Conservation (phyloP, 1,140 invertebrate genomes). For the Cataglyphis hispanica region DNA sequence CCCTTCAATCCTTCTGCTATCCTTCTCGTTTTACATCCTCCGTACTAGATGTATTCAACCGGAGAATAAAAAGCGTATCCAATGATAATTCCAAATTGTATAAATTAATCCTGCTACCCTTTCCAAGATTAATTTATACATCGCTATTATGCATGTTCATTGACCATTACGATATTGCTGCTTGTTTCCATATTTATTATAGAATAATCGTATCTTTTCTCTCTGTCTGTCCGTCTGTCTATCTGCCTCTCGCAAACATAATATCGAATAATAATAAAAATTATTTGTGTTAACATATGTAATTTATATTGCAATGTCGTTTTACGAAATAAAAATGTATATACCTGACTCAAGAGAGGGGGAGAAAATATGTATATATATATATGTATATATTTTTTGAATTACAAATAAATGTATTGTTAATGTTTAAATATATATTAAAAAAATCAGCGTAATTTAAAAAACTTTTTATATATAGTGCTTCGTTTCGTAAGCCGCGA, state of each 20-base stretch:
- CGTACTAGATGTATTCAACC: conserved; percentile 67
- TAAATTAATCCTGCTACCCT: conserved; percentile 80
- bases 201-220: conserved; percentile 22
- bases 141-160: conserved; percentile 63
- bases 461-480: not conserved
- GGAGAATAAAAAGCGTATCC: conserved; percentile 67
- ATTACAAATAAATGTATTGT: not conserved
- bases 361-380: not conserved
- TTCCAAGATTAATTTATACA: conserved; percentile 79
- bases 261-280: conserved; percentile 8
- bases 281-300: not conserved
- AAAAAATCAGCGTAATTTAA: conserved; percentile 13
- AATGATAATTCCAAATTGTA: conserved; percentile 77
- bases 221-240: too few species aligned
- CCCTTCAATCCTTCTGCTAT: conserved; percentile 73
- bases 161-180: not conserved
- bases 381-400: too few species aligned
- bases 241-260: not conserved
- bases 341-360: not conserved
- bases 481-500: not conserved
- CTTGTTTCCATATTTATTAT: conserved; percentile 44
- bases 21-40: conserved; percentile 54
- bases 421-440: not conserved
- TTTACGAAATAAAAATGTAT: not conserved
- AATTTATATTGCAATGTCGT: not conserved